These are phyloP conservation scores for Spilosoma lubricipeda DNA, from an alignment of 2,888 invertebrate genomes.

Conservation along the genomic window DNA sequence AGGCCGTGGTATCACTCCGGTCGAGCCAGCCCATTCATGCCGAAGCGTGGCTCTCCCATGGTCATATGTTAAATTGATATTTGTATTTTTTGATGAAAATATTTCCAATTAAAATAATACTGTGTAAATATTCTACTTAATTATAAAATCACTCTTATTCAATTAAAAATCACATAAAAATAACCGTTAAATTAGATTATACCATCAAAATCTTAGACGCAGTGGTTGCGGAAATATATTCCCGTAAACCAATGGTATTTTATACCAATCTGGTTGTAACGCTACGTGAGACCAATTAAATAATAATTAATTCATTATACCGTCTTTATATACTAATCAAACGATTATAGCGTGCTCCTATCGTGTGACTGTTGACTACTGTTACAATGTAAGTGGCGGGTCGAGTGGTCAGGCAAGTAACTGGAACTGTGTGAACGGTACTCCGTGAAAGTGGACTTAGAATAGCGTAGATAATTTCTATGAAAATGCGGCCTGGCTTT, in stretches of 20 bases:
- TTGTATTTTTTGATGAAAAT: not conserved
- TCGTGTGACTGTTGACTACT: conserved; percentile 30
- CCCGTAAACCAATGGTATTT: conserved; percentile 31
- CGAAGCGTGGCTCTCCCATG: too few relatives aligned
- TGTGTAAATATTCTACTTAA: not conserved
- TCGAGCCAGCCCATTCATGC: too few relatives aligned
- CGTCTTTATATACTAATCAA: conserved; percentile 38
- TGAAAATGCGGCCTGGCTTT: conserved; percentile 62
- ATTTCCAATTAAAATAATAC: conserved; percentile 6
- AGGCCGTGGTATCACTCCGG: too few relatives aligned
- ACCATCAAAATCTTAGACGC: conserved; percentile 33
- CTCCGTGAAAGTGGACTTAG: conserved; percentile 65
- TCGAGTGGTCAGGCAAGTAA: conserved; percentile 54
- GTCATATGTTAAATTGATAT: too few relatives aligned
- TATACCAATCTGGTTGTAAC: conserved; percentile 24
- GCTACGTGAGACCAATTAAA: conserved; percentile 41
- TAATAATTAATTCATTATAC: conserved; percentile 49
- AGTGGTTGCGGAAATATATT: conserved; percentile 25
- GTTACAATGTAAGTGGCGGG: conserved; percentile 40
- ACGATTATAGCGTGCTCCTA: conserved; percentile 41
- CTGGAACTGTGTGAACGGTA: conserved; percentile 56
- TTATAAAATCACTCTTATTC: conserved; percentile 16
- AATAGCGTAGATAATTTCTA: conserved; percentile 62
- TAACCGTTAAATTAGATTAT: conserved; percentile 34
- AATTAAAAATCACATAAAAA: conserved; percentile 30